Evolutionary conservation across 2,797 vertebrate genomes (phyloP).

Genomic region (Tapirus indicus): DNA sequence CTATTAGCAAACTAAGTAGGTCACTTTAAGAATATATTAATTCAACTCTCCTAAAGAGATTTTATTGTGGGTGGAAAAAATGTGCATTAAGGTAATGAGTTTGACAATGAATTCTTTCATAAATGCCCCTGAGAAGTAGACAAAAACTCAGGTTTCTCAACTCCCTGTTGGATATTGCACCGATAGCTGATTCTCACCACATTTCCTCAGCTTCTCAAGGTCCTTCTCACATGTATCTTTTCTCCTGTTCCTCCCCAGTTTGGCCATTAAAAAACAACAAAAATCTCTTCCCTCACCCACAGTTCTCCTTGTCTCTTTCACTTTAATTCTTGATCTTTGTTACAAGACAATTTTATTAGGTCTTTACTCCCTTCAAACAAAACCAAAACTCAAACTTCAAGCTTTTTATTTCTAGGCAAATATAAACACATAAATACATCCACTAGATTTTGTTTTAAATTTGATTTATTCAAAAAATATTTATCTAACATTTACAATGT

Average conservation of each 20-base stretch:
- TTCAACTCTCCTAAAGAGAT: background rate
- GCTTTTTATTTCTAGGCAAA: background rate
- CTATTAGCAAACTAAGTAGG: background rate
- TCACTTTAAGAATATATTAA: background rate
- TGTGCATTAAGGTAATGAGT: background rate
- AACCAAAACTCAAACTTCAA: background rate
- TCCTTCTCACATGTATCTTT: background rate
- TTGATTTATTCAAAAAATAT: background rate
- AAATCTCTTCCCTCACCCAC: background rate
- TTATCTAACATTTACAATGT: background rate
- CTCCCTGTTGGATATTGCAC: background rate
- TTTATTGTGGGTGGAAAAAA: background rate
- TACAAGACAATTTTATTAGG: background rate
- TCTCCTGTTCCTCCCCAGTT: background rate
- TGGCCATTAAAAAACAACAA: background rate
- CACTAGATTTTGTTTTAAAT: background rate
- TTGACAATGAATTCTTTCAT: background rate
- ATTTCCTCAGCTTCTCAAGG: background rate
- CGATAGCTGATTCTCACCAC: background rate
- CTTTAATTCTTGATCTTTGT: background rate
- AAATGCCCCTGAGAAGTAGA: background rate
- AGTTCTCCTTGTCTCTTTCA: background rate
- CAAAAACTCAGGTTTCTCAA: background rate
- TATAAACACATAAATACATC: background rate
- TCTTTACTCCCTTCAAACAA: background rate